Conservation (phyloP, 2,113 vertebrate species). For the Lanius collurio region DNA sequence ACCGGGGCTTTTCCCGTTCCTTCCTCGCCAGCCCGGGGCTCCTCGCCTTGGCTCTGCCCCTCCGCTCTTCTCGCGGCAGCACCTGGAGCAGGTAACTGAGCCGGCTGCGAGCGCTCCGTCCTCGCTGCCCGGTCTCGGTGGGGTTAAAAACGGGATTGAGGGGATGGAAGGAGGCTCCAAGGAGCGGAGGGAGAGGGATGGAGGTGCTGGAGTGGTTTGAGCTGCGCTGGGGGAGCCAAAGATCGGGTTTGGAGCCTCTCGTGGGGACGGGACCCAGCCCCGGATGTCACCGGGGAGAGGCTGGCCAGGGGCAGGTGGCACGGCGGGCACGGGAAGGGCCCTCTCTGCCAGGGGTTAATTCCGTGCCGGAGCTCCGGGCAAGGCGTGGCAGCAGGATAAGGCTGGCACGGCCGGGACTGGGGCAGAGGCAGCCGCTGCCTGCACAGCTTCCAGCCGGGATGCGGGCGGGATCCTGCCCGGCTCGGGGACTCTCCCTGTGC, state of each 20-base stretch:
- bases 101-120: neutral
- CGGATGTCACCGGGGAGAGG: accelerated
- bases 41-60: neutral
- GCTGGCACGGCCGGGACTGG: neutral
- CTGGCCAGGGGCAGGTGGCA: neutral
- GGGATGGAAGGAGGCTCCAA: neutral
- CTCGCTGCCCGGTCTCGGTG: accelerated
- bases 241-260: neutral
- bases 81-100: constrained; percentile 52
- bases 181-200: neutral
- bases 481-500: neutral
- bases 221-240: accelerated
- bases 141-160: accelerated
- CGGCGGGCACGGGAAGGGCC: neutral
- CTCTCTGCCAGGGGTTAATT: neutral
- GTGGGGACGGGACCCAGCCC: accelerated
- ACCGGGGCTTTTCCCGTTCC: neutral
- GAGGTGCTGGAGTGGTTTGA: neutral
- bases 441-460: neutral
- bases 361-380: neutral
- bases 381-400: neutral
- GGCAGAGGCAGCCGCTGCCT: neutral
- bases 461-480: neutral
- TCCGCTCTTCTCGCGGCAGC: neutral
- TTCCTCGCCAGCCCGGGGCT: neutral